phyloP scores from a whole-genome alignment of 2,797 vertebrate genomes.

The Pantherophis vulpinus region DNA sequence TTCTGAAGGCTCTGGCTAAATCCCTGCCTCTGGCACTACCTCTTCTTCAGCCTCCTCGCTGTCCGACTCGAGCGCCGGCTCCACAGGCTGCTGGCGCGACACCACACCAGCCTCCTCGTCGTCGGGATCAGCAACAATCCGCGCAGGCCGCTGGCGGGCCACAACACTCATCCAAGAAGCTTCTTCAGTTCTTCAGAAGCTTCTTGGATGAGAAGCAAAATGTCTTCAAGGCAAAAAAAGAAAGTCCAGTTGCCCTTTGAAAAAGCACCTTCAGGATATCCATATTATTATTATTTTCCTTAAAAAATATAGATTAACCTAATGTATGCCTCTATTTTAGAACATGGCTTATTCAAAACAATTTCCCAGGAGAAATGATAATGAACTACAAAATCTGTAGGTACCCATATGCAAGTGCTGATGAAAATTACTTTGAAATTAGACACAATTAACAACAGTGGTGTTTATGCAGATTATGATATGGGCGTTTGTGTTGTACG shows the following conservation, averaged over 20 bases:
- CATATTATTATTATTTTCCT: background rate
- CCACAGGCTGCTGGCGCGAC: too few species aligned
- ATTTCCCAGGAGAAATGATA: constrained; percentile 46
- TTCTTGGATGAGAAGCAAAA: background rate
- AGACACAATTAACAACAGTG: constrained; percentile 44
- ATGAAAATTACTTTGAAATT: constrained; percentile 62
- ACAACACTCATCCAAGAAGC: too few species aligned
- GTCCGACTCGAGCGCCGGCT: too few species aligned
- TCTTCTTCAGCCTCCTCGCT: too few species aligned
- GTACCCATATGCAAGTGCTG: constrained; percentile 36
- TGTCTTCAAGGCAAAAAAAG: background rate
- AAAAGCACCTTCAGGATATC: background rate
- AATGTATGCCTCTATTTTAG: constrained; percentile 52
- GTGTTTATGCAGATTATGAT: constrained; percentile 22
- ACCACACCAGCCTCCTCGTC: too few species aligned
- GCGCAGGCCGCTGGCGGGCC: too few species aligned
- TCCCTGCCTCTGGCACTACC: too few species aligned
- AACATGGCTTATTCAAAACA: constrained; percentile 53
- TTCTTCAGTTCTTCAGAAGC: background rate
- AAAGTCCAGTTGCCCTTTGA: background rate
- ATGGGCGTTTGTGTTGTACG: background rate
- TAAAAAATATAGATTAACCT: constrained; percentile 42
- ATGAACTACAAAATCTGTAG: constrained; percentile 48
- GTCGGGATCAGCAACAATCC: too few species aligned
- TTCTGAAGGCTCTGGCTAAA: too few species aligned